Evolutionary conservation across 2,797 vertebrate species (phyloP).

Genomic region (Discoglossus pictus): DNA sequence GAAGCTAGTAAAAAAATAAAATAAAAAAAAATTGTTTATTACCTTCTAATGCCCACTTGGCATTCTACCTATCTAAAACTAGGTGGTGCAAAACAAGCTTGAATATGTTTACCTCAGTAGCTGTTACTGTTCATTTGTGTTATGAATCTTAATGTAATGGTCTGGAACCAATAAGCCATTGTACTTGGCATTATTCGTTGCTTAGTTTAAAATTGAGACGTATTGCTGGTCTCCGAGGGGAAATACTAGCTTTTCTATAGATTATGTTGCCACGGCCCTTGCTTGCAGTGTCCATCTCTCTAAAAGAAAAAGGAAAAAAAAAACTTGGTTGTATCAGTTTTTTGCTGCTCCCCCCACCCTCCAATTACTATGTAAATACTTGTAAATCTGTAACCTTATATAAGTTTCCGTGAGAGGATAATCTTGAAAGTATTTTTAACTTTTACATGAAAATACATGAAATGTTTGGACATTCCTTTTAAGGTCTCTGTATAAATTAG

Average conservation of each 20-base stretch:
- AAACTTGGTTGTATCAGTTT: constrained; percentile 52
- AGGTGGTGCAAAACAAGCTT: constrained; percentile 8
- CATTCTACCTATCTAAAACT: constrained; percentile 4
- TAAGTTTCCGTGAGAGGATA: constrained; percentile 42
- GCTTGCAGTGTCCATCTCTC: too few relatives aligned
- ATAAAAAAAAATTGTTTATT: too few relatives aligned
- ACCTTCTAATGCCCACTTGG: too few relatives aligned
- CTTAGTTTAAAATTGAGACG: too few relatives aligned
- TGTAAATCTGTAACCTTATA: constrained; percentile 60
- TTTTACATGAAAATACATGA: constrained; percentile 49
- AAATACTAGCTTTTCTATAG: not conserved
- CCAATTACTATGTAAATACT: constrained; percentile 61
- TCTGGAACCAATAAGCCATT: not conserved
- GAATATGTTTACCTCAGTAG: constrained; percentile 33
- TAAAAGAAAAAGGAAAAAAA: too few relatives aligned
- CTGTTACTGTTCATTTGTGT: constrained; percentile 3
- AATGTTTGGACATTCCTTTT: constrained; percentile 53
- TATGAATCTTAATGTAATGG: too few relatives aligned
- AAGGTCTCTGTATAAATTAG: not conserved
- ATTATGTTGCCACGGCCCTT: too few relatives aligned
- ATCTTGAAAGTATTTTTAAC: constrained; percentile 54
- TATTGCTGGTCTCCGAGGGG: too few relatives aligned
- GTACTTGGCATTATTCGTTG: too few relatives aligned
- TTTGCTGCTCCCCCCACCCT: constrained; percentile 49
- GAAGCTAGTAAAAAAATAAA: too few relatives aligned